These are phyloP conservation scores for Zaprionus kolodkinae DNA, from an alignment of 1,140 invertebrate genomes.

Conservation along the genomic window DNA sequence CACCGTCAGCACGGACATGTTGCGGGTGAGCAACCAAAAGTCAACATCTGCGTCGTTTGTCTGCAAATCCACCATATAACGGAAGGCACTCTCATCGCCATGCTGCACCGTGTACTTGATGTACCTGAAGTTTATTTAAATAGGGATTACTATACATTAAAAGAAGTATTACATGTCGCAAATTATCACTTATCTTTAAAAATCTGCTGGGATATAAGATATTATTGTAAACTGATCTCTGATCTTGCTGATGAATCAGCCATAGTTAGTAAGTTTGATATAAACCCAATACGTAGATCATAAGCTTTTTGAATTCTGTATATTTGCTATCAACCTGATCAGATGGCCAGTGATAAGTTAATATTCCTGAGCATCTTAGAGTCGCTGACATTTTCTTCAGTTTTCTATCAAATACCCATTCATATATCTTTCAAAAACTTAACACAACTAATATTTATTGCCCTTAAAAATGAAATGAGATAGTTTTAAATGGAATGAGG, in stretches of 20 bases:
- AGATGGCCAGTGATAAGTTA: too few species aligned
- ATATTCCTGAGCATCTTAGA: not conserved
- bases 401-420: not conserved
- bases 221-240: too few species aligned
- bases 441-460: not conserved
- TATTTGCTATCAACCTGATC: not conserved
- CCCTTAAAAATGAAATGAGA: not conserved
- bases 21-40: constrained; percentile 71
- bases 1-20: constrained; percentile 69
- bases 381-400: not conserved
- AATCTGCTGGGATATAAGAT: not conserved
- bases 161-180: not conserved
- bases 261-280: not conserved
- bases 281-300: not conserved
- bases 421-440: not conserved
- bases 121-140: constrained; percentile 42
- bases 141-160: too few species aligned
- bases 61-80: constrained; percentile 73
- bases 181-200: not conserved
- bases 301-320: not conserved
- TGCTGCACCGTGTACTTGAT: constrained; percentile 73
- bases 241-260: not conserved
- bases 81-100: constrained; percentile 56
- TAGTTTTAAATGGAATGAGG: constrained; percentile 1
- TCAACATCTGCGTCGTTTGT: constrained; percentile 62